Percentiles rank a stretch among this genome's conserved stretches.
phyloP scores from a whole-genome alignment of 23 tunicate genomes.

The Aplidium turbinatum region DNA sequence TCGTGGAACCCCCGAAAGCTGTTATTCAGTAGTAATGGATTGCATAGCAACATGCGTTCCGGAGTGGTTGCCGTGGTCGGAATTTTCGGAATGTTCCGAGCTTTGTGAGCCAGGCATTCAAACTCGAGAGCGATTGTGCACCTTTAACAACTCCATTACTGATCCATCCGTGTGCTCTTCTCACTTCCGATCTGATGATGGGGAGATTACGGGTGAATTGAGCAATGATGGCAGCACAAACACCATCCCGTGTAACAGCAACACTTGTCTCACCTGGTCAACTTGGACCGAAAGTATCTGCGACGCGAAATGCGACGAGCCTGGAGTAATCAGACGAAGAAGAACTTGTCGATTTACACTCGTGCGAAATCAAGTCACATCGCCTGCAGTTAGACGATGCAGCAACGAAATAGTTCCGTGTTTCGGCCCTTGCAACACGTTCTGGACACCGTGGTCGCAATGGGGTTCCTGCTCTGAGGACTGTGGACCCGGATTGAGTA shows the following conservation, averaged over 20 bases:
- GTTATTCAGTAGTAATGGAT: background rate
- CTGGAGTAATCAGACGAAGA: background rate
- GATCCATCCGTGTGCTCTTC: background rate
- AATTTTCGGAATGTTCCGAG: background rate
- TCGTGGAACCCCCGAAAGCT: background rate
- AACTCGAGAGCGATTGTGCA: background rate
- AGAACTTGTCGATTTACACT: background rate
- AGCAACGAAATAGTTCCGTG: background rate
- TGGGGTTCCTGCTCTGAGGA: no score
- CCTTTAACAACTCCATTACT: background rate
- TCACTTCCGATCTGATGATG: background rate
- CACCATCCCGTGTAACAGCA: background rate
- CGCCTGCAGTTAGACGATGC: background rate
- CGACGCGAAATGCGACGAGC: background rate
- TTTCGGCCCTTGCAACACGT: background rate
- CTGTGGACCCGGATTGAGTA: no score
- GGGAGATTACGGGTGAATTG: background rate
- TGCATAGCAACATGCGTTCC: background rate
- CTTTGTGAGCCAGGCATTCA: background rate
- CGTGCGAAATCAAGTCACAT: background rate
- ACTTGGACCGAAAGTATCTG: background rate
- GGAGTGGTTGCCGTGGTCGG: background rate
- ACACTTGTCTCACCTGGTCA: background rate
- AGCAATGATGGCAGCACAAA: background rate
- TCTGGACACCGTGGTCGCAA: background rate